Base-by-base conservation (phyloP, 2,797 vertebrate genomes). In the Garrulus glandarius region DNA sequence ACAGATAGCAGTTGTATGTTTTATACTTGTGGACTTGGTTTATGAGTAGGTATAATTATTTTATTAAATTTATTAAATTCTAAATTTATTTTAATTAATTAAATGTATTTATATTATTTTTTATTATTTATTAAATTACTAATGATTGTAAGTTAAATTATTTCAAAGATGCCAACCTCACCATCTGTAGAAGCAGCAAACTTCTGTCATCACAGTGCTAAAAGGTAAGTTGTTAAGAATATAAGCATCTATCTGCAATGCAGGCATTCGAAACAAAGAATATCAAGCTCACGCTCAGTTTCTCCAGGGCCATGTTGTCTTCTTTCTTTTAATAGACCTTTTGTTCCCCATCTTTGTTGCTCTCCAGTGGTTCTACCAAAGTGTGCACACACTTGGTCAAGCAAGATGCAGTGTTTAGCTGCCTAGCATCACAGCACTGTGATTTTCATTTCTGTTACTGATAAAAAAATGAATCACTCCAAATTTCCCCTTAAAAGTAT, bases 211-310 rank as follows among this genome's bases (percentile, higher is more conserved):
- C 41, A 21, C 6, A 15, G 20, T 59, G 24, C 55, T 71, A 37
- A 81, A 70, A 49, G 23, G 16, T 27, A 70, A 44, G 14, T 72
- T 89, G 59, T 53, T 71, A 75, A 64, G 41, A 63, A 37, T 43
- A 0, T 41, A 56, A 76, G 7, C 15, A 37, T n/a, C 12, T 57
- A 4, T 24, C 18, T 80, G 26, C 32, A 46, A 30, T 90, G 57
- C 32, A 70, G 52, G 9, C 27, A 53, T 22, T 32, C 22, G 69
- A 82, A 56, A 21, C 9, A 26, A 59, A 79, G 55, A 71, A 27
- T 50, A 9, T 34, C 11, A 30, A 57, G 20, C 11, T n/a, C 13
- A 15, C 0, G 0, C 21, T 72, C 2, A 1, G 21, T 49, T 76
- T 16, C 68, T 79, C 13, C 36, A 55, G 39, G 61, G 26, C 30